phyloP scores from a whole-genome alignment of 2,113 vertebrate species.

The Apistogramma diplotaenia region DNA sequence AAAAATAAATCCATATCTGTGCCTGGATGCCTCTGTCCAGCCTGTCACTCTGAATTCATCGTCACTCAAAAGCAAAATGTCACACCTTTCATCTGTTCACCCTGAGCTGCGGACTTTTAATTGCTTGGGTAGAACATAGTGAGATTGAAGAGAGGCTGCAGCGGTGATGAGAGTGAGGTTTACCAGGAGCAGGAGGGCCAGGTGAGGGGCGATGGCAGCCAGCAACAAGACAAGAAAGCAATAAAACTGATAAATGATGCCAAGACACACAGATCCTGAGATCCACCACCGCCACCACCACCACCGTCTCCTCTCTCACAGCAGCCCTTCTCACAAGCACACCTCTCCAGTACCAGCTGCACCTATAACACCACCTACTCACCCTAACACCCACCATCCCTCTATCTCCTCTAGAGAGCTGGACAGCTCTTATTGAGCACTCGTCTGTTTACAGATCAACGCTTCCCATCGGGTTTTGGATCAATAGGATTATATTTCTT shows the following conservation, averaged over 20 bases:
- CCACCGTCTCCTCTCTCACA: constrained; percentile 2
- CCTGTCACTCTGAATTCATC: constrained; percentile 62
- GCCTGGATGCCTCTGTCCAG: constrained; percentile 38
- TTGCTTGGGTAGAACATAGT: constrained; percentile 51
- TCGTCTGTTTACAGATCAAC: constrained; percentile 73
- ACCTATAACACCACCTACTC: background rate
- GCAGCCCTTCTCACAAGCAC: constrained; percentile 14
- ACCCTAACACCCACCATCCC: constrained; percentile 14
- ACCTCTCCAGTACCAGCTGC: constrained; percentile 9
- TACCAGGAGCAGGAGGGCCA: constrained; percentile 6
- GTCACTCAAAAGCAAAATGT: constrained; percentile 68
- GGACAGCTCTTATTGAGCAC: constrained; percentile 68
- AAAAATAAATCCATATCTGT: constrained; percentile 64
- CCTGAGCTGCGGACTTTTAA: constrained; percentile 60
- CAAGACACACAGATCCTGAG: constrained; percentile 52
- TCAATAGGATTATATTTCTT: constrained; percentile 79
- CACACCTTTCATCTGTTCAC: constrained; percentile 66
- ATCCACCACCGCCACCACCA: background rate
- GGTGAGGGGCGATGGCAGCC: constrained; percentile 42
- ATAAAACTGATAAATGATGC: constrained; percentile 78
- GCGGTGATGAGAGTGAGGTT: constrained; percentile 4
- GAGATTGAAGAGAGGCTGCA: constrained; percentile 30
- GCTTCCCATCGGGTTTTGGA: constrained; percentile 73
- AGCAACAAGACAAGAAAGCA: constrained; percentile 72
- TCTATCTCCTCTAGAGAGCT: constrained; percentile 41